These are phyloP conservation scores for Camarhynchus parvulus DNA, from an alignment of 2,113 vertebrate genomes.

Conservation along the genomic window DNA sequence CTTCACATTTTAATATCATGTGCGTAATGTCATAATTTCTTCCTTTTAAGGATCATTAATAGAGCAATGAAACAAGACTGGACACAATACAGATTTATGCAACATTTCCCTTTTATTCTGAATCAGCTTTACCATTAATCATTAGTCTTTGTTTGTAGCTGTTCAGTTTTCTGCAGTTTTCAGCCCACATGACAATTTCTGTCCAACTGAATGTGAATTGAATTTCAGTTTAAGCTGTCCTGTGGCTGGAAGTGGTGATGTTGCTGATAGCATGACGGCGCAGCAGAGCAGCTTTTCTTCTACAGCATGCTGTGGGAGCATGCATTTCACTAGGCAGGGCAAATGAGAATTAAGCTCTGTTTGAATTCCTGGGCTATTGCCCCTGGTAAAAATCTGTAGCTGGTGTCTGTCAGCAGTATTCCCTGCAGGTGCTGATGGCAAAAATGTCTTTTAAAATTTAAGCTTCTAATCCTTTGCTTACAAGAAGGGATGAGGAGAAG, in stretches of 20 bases:
- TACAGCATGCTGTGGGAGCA: neutral
- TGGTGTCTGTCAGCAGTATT: neutral
- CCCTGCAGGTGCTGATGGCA: neutral
- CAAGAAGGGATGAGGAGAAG: neutral
- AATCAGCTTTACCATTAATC: neutral
- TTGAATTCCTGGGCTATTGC: neutral
- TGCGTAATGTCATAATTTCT: neutral
- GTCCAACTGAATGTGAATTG: neutral
- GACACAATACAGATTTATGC: slow-evolving; percentile 5
- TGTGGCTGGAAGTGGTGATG: neutral
- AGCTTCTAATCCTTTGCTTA: neutral
- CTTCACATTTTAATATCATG: neutral
- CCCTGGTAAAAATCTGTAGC: neutral
- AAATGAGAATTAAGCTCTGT: neutral
- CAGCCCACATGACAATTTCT: neutral
- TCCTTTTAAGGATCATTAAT: slow-evolving; percentile 27
- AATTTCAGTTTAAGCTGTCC: neutral
- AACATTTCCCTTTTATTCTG: neutral
- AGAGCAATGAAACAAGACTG: neutral
- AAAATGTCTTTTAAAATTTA: neutral
- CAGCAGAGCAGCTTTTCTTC: neutral
- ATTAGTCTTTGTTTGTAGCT: neutral
- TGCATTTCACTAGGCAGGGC: neutral
- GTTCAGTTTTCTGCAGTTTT: slow-evolving; percentile 16
- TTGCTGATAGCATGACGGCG: neutral